These are phyloP conservation scores for Linyphia triangularis DNA, from an alignment of 2,888 invertebrate species.

Conservation along the genomic window DNA sequence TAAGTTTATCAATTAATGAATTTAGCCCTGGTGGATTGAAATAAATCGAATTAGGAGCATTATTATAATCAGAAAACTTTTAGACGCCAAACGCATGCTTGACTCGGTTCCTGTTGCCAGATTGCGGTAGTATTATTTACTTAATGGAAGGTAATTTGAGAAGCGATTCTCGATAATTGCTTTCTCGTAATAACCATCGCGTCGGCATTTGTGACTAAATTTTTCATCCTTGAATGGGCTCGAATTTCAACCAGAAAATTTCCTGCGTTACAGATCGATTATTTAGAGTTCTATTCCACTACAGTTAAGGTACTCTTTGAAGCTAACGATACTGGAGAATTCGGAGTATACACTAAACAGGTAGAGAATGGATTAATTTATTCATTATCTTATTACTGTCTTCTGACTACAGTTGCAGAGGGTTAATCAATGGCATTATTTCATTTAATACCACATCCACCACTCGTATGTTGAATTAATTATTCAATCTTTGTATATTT, in stretches of 20 bases:
- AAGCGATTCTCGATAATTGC: conserved; percentile 66
- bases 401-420: background rate
- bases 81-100: conserved; percentile 11
- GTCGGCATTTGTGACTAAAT: conserved; percentile 39
- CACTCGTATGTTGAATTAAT: background rate
- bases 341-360: conserved; percentile 6
- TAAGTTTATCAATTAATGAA: conserved; percentile 4
- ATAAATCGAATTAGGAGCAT: conserved; percentile 4
- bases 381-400: conserved; percentile 43
- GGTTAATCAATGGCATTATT: background rate
- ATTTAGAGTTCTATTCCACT: conserved; percentile 8
- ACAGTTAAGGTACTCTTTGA: background rate
- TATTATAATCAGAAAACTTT: conserved; percentile 45
- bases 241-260: conserved; percentile 48
- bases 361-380: conserved; percentile 34
- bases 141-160: conserved; percentile 69
- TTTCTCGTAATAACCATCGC: conserved; percentile 55
- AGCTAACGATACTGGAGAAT: background rate
- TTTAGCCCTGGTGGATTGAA: background rate
- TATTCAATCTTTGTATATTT: background rate
- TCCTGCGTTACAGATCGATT: conserved; percentile 21
- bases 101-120: conserved; percentile 55
- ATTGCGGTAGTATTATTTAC: conserved; percentile 54
- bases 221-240: background rate
- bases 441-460: conserved; percentile 4